Conservation (phyloP, 2,888 invertebrate genomes). For the Plagodis dolabraria region DNA sequence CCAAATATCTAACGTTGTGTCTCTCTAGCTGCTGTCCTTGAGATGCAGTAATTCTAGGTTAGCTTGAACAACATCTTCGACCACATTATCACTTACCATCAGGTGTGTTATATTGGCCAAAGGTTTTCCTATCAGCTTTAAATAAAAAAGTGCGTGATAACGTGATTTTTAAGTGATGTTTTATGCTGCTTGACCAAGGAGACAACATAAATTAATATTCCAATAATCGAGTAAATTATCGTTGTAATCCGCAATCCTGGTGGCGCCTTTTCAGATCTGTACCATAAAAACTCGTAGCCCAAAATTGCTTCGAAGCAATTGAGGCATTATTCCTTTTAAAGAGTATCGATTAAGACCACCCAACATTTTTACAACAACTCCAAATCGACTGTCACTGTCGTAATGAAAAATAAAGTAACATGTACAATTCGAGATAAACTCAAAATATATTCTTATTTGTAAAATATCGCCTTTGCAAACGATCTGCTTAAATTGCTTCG, state of each 20-base stretch:
- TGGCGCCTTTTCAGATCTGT: conserved; percentile 8
- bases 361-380: conserved; percentile 16
- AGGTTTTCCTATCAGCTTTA: no score
- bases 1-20: no score
- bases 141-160: no score
- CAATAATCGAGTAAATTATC: no score
- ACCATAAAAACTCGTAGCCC: conserved; percentile 6
- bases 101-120: no score
- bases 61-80: no score
- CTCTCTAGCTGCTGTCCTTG: no score
- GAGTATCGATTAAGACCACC: conserved; percentile 26
- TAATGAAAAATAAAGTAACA: conserved; percentile 23
- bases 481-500: conserved; percentile 61
- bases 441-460: conserved; percentile 46
- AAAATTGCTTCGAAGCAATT: conserved; percentile 11
- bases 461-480: conserved; percentile 45
- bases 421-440: conserved; percentile 29
- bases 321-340: conserved; percentile 24
- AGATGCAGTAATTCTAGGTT: no score
- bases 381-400: conserved; percentile 25
- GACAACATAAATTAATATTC: no score
- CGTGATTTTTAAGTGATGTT: no score
- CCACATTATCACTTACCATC: no score
- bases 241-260: background rate
- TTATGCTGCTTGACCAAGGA: no score